Percentiles rank a stretch among this genome's conserved stretches.
Evolutionary conservation across 2,888 invertebrate species (phyloP).

Genomic region (Diarsia dahlii): DNA sequence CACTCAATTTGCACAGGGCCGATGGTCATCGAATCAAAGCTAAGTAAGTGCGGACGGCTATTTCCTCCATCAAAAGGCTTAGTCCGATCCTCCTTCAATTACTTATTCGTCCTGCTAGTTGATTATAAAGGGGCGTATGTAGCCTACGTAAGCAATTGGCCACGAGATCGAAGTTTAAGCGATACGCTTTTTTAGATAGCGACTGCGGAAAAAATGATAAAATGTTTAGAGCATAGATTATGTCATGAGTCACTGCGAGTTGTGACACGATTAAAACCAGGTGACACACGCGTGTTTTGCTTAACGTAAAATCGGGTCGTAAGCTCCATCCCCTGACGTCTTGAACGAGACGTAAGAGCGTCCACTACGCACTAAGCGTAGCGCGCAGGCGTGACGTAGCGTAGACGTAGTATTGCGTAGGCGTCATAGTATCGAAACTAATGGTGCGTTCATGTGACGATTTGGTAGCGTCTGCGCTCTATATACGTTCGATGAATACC

Average conservation of each 20-base stretch:
- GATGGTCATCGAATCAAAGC: constrained; percentile 54
- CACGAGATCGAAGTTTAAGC: not conserved
- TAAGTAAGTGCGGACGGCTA: constrained; percentile 54
- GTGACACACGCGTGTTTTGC: not conserved
- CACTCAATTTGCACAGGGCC: constrained; percentile 52
- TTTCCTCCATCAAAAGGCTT: constrained; percentile 54
- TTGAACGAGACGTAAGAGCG: not conserved
- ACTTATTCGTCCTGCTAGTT: constrained; percentile 51
- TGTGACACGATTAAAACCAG: not conserved
- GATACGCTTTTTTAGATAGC: not conserved
- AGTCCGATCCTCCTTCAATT: constrained; percentile 49
- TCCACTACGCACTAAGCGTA: constrained; percentile 6
- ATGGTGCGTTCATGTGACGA: not conserved
- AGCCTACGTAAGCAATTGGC: not conserved
- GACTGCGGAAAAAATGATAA: not conserved
- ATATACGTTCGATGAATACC: not conserved
- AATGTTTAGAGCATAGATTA: not conserved
- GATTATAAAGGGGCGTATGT: constrained; percentile 41
- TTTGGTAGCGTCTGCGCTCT: not conserved
- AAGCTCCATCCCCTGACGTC: not conserved
- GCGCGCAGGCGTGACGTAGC: not conserved
- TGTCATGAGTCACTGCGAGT: not conserved
- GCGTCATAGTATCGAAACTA: not conserved
- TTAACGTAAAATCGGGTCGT: not conserved
- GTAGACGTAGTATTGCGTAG: not conserved